These are phyloP conservation scores for Notothenia rossii DNA, from an alignment of 2,113 vertebrate species.

Conservation along the genomic window DNA sequence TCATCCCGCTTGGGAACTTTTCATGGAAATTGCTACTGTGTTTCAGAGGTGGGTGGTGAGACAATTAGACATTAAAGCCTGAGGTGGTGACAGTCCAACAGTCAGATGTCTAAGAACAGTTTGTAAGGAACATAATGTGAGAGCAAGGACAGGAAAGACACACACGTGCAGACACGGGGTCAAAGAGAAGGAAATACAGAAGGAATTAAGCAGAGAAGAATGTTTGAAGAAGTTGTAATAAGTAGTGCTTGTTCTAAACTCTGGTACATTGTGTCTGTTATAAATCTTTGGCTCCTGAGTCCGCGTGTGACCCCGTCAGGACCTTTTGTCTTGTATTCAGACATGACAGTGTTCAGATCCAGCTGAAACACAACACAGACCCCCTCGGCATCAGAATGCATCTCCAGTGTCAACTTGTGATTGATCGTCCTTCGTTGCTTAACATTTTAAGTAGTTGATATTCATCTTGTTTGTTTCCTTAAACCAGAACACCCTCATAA, in stretches of 20 bases:
- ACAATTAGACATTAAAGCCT: slow-evolving; percentile 45
- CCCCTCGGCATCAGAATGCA: slow-evolving; percentile 3
- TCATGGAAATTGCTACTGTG: slow-evolving; percentile 46
- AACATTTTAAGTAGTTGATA: slow-evolving; percentile 1
- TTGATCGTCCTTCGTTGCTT: slow-evolving; percentile 1
- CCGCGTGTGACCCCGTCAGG: not conserved
- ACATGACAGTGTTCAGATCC: not conserved
- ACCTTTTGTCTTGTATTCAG: slow-evolving; percentile 5
- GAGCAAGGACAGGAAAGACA: slow-evolving; percentile 12
- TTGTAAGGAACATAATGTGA: slow-evolving; percentile 39
- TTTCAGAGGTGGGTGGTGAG: slow-evolving; percentile 25
- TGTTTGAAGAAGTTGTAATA: not conserved
- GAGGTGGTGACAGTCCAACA: slow-evolving; percentile 50
- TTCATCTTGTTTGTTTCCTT: not conserved
- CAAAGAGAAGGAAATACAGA: slow-evolving; percentile 13
- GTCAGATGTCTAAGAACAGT: slow-evolving; percentile 24
- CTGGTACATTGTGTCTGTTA: not conserved
- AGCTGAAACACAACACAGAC: slow-evolving; percentile 12
- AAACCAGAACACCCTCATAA: not conserved
- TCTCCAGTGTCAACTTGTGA: slow-evolving; percentile 5
- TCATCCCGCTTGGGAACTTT: slow-evolving; percentile 27
- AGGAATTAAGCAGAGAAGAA: not conserved
- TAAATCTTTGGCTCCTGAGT: not conserved
- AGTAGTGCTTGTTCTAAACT: slow-evolving; percentile 16
- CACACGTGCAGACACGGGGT: not conserved